A percentile compares a stretch with the other conserved stretches of the same genome.
Conservation (phyloP, 2,888 invertebrate genomes). For the Salpingus planirostris region DNA sequence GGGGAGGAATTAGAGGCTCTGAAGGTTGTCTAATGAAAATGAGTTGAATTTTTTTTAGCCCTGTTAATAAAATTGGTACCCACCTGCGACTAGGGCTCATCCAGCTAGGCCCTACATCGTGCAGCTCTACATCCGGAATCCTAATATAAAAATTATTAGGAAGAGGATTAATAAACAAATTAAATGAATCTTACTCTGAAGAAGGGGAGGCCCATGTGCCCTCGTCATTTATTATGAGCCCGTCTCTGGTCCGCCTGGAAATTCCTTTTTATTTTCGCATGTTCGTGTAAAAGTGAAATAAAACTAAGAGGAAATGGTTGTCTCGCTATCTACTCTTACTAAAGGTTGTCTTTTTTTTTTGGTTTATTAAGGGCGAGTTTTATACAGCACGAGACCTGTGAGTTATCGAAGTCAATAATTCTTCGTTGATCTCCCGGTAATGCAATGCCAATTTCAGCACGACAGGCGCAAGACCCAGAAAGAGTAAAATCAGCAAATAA, state of each 20-base stretch:
- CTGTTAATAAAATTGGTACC: neutral
- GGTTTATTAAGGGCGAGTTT: too few relatives aligned
- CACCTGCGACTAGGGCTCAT: slow-evolving; percentile 13
- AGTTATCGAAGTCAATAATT: slow-evolving; percentile 24
- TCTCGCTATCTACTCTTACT: too few relatives aligned
- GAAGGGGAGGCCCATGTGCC: slow-evolving; percentile 28
- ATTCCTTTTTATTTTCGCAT: neutral
- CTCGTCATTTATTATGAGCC: slow-evolving; percentile 24
- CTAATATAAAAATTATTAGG: slow-evolving; percentile 2
- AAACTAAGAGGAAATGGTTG: slow-evolving; percentile 1
- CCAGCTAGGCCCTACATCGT: slow-evolving; percentile 11
- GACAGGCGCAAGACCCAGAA: slow-evolving; percentile 36
- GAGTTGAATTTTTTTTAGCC: slow-evolving; percentile 1
- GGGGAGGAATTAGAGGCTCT: slow-evolving; percentile 17
- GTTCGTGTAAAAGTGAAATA: neutral
- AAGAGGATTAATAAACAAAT: too few relatives aligned
- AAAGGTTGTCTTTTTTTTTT: too few relatives aligned
- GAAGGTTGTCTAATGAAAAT: slow-evolving; percentile 18
- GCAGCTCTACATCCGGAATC: slow-evolving; percentile 7
- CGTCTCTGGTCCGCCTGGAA: slow-evolving; percentile 22
- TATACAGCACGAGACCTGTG: slow-evolving; percentile 22
- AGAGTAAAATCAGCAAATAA: slow-evolving; percentile 36
- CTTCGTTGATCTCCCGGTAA: slow-evolving; percentile 29
- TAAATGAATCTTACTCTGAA: slow-evolving; percentile 24
- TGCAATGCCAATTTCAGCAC: slow-evolving; percentile 34